Evolutionary conservation across 2,113 vertebrate genomes (phyloP).

Genomic region (Vimba vimba): DNA sequence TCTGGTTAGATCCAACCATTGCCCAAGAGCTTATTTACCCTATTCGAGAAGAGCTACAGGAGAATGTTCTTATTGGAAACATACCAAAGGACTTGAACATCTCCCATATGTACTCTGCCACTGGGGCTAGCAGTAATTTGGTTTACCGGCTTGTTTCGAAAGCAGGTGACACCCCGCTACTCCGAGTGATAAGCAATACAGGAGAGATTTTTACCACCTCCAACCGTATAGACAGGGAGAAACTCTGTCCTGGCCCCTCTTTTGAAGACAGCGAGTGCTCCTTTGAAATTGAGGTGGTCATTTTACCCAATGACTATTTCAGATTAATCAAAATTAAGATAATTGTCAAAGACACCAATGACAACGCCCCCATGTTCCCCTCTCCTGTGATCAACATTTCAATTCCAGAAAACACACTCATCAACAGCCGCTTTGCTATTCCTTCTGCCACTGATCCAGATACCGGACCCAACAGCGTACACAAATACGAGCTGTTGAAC

Average conservation of each 20-base stretch:
- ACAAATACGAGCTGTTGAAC: constrained; percentile 96
- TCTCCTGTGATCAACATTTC: constrained; percentile 99
- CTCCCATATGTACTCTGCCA: constrained; percentile 94
- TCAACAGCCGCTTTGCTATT: constrained; percentile 97
- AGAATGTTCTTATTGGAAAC: constrained; percentile 98
- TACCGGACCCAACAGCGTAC: constrained; percentile 96
- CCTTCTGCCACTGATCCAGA: constrained; percentile 98
- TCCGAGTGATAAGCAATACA: constrained; percentile 94
- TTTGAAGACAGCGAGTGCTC: constrained; percentile 96
- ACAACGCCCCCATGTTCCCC: constrained; percentile 98
- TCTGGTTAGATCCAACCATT: constrained; percentile 94
- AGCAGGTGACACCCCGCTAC: constrained; percentile 94
- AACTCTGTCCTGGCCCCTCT: constrained; percentile 91
- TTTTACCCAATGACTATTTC: constrained; percentile 98
- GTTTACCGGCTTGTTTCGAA: constrained; percentile 98
- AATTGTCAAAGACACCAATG: constrained; percentile 97
- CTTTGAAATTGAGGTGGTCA: constrained; percentile 98
- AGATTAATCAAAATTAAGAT: constrained; percentile 99
- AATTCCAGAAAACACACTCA: constrained; percentile 98
- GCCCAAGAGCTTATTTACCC: constrained; percentile 99
- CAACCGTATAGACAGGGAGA: constrained; percentile 96
- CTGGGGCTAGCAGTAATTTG: constrained; percentile 91
- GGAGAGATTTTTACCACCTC: constrained; percentile 98
- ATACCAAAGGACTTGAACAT: constrained; percentile 99
- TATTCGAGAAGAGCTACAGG: constrained; percentile 97